A percentile compares a stretch with the other conserved stretches of the same genome.
phyloP scores from a whole-genome alignment of 2,113 vertebrate species.

The Pollimyrus isidori region DNA sequence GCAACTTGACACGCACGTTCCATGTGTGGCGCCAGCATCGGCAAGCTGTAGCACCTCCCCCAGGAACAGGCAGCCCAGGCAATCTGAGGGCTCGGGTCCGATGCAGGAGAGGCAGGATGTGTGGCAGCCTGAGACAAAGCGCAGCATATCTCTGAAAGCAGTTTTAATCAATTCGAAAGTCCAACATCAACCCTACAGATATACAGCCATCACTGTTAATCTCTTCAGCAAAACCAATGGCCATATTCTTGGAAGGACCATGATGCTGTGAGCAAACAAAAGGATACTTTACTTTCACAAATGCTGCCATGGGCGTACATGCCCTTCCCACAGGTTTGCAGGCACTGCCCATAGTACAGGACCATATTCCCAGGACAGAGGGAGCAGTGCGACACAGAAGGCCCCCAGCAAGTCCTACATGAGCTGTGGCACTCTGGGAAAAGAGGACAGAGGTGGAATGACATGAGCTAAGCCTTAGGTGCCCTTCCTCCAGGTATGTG shows the following conservation, averaged over 20 bases:
- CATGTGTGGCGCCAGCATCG: slow-evolving; percentile 28
- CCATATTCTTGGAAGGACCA: background rate
- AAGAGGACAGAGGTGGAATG: slow-evolving; percentile 19
- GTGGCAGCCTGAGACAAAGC: slow-evolving; percentile 66
- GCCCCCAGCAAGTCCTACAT: slow-evolving; percentile 70
- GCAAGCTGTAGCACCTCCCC: slow-evolving; percentile 59
- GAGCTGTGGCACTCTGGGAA: slow-evolving; percentile 73
- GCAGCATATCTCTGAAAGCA: background rate
- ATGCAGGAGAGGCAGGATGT: slow-evolving; percentile 70
- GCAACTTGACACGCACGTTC: slow-evolving; percentile 67
- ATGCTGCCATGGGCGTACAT: slow-evolving; percentile 61
- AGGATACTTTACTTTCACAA: slow-evolving; percentile 69
- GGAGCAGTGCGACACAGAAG: slow-evolving; percentile 66
- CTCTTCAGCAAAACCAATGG: background rate
- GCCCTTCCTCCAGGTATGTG: background rate
- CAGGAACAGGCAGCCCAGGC: slow-evolving; percentile 60
- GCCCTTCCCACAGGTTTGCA: slow-evolving; percentile 72
- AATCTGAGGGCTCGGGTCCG: slow-evolving; percentile 62
- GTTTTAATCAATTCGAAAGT: background rate
- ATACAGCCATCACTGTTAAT: background rate
- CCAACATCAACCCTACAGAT: background rate
- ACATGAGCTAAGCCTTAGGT: background rate
- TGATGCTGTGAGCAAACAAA: background rate
- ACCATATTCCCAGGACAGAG: slow-evolving; percentile 54
- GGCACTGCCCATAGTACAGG: slow-evolving; percentile 67